Evolutionary conservation across 2,113 vertebrate species (phyloP), one percentile per base, ranked within the genome.

Genomic region (Aleadryas rufinucha): DNA sequence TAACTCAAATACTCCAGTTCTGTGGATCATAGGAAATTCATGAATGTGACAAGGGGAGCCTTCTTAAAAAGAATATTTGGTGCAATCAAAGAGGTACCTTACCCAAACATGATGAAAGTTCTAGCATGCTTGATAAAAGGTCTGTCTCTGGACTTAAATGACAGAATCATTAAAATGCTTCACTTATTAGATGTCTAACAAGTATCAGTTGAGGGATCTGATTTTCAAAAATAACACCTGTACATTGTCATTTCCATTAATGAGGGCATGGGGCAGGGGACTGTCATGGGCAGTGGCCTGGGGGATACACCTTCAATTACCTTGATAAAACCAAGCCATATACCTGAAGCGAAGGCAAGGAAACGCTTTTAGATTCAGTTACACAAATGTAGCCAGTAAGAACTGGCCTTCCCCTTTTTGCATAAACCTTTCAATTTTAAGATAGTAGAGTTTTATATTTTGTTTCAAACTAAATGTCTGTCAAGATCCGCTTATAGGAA

Each of bases 211-310:
- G 4, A 78, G 8, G 22, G 47, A 47, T 64, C 21, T 50, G 71
- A 64, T 76, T 89, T 83, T 85, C 24, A 64, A 60, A 86, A 70
- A 37, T 47, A 47, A 18, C 5, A 4, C 10, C 10, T 45, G 10
- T 37, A 37, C 4, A 3, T 66, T 33, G 44, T 17, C 9, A 35
- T 78, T 90, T 82, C 28, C 13, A 16, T 17, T 71, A 47, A 50
- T 7, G 11, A 15, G 2, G 16, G 1, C 8, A 16, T 21, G 28
- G 24, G 3, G 5, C 7, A 54, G 20, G 4, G 7, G 26, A 6
- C 6, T 52, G 26, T 41, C 2, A 8, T 21, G 28, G 23, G 4
- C 22, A 52, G 8, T 54, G 22, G 1, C 7, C 4, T 77, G 10
- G 7, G 5, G 8, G 1, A 41, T 59, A 30, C 10, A 35, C 4